A percentile compares a stretch with the other conserved stretches of the same genome.
These are phyloP conservation scores for Stenodera caucasica DNA, from an alignment of 2,888 invertebrate species.

Conservation along the genomic window DNA sequence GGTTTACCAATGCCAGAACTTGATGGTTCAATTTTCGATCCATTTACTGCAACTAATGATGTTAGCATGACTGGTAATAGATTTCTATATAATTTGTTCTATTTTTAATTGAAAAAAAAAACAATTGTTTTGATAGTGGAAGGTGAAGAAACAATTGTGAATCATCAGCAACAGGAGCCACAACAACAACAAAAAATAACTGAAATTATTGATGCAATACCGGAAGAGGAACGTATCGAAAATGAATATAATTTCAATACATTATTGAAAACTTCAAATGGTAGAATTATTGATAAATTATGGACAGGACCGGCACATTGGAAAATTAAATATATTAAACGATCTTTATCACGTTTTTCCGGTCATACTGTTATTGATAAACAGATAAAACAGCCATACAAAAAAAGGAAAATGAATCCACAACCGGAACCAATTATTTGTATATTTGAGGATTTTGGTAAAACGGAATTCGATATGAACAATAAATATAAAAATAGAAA, in stretches of 20 bases:
- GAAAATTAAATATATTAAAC: constrained; percentile 62
- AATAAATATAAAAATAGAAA: constrained; percentile 24
- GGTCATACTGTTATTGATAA: constrained; percentile 46
- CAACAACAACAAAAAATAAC: constrained; percentile 51
- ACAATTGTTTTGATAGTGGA: background rate
- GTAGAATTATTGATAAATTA: constrained; percentile 49
- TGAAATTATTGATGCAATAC: constrained; percentile 62
- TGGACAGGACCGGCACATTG: constrained; percentile 88
- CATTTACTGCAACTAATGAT: constrained; percentile 48
- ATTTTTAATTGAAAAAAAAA: background rate
- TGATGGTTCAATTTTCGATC: constrained; percentile 53
- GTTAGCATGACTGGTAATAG: constrained; percentile 20
- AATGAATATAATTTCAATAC: constrained; percentile 71
- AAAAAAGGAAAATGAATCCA: constrained; percentile 36
- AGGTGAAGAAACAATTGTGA: constrained; percentile 28
- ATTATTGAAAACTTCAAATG: constrained; percentile 54
- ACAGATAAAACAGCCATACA: constrained; percentile 32
- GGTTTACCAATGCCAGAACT: constrained; percentile 48
- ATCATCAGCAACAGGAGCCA: constrained; percentile 51
- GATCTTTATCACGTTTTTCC: constrained; percentile 44
- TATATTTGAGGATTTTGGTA: background rate
- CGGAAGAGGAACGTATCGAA: constrained; percentile 57
- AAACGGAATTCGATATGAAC: constrained; percentile 19
- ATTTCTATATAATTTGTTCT: background rate
- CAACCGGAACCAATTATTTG: constrained; percentile 28